Percentiles rank a stretch among this genome's conserved stretches.
phyloP scores from a whole-genome alignment of 1,140 invertebrate genomes.

The Mizuhopecten yessoensis region DNA sequence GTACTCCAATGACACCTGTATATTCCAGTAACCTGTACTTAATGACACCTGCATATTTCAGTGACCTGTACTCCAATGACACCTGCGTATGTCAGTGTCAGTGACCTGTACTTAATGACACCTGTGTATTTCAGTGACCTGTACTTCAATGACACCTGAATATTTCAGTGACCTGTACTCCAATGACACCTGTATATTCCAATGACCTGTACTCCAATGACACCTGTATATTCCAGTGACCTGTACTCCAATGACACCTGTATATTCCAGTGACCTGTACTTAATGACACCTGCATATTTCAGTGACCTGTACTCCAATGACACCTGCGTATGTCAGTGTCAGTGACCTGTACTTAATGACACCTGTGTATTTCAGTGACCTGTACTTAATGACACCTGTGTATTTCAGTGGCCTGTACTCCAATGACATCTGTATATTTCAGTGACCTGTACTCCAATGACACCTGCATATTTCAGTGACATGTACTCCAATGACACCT shows the following conservation, averaged over 20 bases:
- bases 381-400: no score
- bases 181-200: no score
- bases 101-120: background rate
- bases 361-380: background rate
- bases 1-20: background rate
- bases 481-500: constrained; percentile 63
- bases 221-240: no score
- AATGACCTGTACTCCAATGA: no score
- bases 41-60: constrained; percentile 71
- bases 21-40: background rate
- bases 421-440: no score
- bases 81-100: constrained; percentile 79
- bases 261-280: background rate
- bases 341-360: background rate
- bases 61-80: constrained; percentile 78
- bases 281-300: constrained; percentile 69
- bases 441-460: background rate
- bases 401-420: no score
- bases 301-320: constrained; percentile 78
- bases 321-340: constrained; percentile 79
- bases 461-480: background rate
- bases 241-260: background rate
- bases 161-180: no score
- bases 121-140: background rate
- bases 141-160: no score